phyloP scores from a whole-genome alignment of 2,888 invertebrate species.

The Anthoptus insignis region DNA sequence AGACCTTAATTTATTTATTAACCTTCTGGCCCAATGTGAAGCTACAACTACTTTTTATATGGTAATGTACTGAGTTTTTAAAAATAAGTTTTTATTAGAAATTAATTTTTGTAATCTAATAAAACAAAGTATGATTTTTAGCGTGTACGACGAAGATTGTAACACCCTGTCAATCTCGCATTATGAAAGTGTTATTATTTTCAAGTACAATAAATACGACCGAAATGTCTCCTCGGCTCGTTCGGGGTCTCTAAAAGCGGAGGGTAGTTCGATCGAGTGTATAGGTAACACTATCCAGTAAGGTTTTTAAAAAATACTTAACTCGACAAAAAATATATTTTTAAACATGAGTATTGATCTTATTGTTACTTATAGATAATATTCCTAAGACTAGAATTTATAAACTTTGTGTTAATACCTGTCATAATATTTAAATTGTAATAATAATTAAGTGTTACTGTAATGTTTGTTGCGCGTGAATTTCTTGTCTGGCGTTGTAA shows the following conservation, averaged over 20 bases:
- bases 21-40: background rate
- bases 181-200: background rate
- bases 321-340: slow-evolving; percentile 36
- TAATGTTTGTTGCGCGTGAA: slow-evolving; percentile 33
- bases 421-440: slow-evolving; percentile 46
- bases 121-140: background rate
- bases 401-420: slow-evolving; percentile 44
- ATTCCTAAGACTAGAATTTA: slow-evolving; percentile 39
- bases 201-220: background rate
- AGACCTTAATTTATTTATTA: background rate
- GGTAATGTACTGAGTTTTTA: too few relatives aligned
- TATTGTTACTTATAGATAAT: slow-evolving; percentile 33
- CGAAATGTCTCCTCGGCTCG: background rate
- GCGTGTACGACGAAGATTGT: background rate
- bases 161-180: background rate
- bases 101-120: background rate
- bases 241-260: background rate
- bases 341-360: slow-evolving; percentile 39
- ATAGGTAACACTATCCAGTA: slow-evolving; percentile 44
- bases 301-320: slow-evolving; percentile 34
- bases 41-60: background rate
- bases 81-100: background rate
- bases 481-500: slow-evolving; percentile 32
- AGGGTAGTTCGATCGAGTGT: slow-evolving; percentile 24
- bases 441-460: slow-evolving; percentile 32